Evolutionary conservation across 1,140 invertebrate genomes (phyloP).

Genomic region (Periplaneta americana): DNA sequence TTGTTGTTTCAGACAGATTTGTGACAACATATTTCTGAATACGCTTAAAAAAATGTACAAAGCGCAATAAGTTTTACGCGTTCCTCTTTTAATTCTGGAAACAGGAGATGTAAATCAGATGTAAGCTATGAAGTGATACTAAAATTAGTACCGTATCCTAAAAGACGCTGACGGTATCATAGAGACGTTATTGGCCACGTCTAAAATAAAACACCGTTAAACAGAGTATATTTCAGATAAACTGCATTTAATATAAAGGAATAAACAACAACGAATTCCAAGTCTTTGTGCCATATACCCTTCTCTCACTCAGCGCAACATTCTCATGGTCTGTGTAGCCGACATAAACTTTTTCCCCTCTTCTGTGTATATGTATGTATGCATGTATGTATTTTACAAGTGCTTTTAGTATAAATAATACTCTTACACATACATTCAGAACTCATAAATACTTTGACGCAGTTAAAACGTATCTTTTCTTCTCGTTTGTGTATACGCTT

Average conservation of each 20-base stretch:
- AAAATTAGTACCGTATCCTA: too few species aligned
- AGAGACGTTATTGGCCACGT: neutral
- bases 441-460: neutral
- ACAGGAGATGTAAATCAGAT: too few species aligned
- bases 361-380: neutral
- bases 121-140: too few species aligned
- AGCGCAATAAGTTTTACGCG: too few species aligned
- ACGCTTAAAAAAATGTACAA: too few species aligned
- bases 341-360: neutral
- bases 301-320: neutral
- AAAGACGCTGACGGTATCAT: too few species aligned
- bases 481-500: neutral
- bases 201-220: neutral
- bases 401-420: neutral
- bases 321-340: neutral
- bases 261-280: too few species aligned
- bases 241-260: too few species aligned
- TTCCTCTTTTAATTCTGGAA: too few species aligned
- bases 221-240: neutral
- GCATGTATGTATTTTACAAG: neutral
- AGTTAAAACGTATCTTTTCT: neutral
- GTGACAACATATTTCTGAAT: too few species aligned
- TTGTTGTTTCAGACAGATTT: too few species aligned
- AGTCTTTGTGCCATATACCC: neutral
- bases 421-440: neutral